phyloP scores from a whole-genome alignment of 2,113 vertebrate genomes.

The Anthoscopus minutus region DNA sequence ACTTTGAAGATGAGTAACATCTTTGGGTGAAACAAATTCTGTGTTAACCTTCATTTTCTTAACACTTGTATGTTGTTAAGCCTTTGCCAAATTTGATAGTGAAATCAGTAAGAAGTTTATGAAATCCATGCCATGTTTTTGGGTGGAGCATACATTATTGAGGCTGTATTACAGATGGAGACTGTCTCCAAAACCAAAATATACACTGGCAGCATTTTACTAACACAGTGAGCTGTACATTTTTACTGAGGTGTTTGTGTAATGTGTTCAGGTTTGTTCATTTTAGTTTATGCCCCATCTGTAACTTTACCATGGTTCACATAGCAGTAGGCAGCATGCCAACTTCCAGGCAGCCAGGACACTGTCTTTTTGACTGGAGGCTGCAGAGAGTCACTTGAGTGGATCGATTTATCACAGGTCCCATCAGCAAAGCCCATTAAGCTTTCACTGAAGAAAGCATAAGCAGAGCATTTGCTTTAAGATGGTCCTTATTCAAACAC shows the following conservation, averaged over 20 bases:
- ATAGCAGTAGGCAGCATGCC: not conserved
- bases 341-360: not conserved
- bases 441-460: not conserved
- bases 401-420: not conserved
- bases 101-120: not conserved
- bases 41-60: not conserved
- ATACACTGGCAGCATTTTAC: not conserved
- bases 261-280: not conserved
- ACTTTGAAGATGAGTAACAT: not conserved
- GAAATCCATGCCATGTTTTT: not conserved
- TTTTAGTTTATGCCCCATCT: not conserved
- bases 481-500: not conserved
- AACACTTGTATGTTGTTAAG: not conserved
- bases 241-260: not conserved
- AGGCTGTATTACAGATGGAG: not conserved
- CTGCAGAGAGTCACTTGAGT: not conserved
- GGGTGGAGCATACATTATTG: not conserved
- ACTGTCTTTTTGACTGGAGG: not conserved
- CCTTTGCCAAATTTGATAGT: not conserved
- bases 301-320: not conserved
- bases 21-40: not conserved
- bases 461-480: not conserved
- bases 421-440: not conserved
- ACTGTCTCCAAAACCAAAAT: not conserved
- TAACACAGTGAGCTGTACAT: not conserved